Evolutionary conservation across 1,140 invertebrate species (phyloP), one percentile per base, ranked within the genome.

Genomic region (Alviniconcha marisindica): DNA sequence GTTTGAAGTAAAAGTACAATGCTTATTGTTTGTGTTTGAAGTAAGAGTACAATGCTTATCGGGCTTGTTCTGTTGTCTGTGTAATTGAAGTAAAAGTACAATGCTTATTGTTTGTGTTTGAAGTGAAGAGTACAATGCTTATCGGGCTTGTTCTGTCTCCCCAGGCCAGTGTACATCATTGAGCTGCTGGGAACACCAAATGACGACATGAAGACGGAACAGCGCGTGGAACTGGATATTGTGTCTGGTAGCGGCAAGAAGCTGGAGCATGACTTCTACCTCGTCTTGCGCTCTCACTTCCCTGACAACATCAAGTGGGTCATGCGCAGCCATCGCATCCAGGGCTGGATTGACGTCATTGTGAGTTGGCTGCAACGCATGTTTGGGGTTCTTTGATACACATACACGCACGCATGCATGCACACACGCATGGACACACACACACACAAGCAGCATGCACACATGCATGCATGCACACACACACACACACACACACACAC

Each of bases 321-420:
- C 31, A 63, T 89, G 36, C 85, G 85, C 63, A 87, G 85, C 42
- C 77, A 83, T 14, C 86, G 84, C 44, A 44, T 89, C 14, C 81
- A 87, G 56, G 88, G 88, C 38, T 85, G 83, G 73, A 84, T 87
- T 66, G 85, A 89, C 33, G 86, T 89, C 56, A 85, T 89, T 78
- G 88, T 89, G 77, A 78, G 88, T 85, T 10, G 21, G 24, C 21
- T 42, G 28, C 56, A 48, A 18, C 44, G 18, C 44, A 10, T 48
- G 44, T n/a, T n/a, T n/a, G 5, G 44, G 7, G 18, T 12, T 5
- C 7, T 7, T 66, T 33, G 10, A 24, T 33, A 66, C 60, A 5
- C 31, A 33, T 12, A 66, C 24, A 66, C 60, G 24, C 24, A 66
- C 60, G 24, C 60, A 66, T 10, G 24, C 60, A 33, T 66, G 31